A percentile compares a stretch with the other conserved stretches of the same genome.
phyloP scores from a whole-genome alignment of 2,888 invertebrate genomes.

The Conistra vaccinii region DNA sequence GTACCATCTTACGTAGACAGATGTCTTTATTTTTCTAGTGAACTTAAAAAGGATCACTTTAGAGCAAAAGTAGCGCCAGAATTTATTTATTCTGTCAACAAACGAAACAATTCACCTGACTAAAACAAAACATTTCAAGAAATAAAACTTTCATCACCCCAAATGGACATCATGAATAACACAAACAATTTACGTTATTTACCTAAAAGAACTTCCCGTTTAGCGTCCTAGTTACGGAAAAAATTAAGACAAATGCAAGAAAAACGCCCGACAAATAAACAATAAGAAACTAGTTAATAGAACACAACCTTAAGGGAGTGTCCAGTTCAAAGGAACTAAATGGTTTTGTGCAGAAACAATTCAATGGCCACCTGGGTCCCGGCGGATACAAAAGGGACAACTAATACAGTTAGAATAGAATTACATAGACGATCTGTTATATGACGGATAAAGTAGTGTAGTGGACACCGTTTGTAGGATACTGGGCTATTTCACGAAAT shows the following conservation, averaged over 20 bases:
- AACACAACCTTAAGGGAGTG: slow-evolving; percentile 75
- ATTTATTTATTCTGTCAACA: slow-evolving; percentile 2
- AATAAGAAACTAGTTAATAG: slow-evolving; percentile 68
- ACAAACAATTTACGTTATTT: slow-evolving; percentile 36
- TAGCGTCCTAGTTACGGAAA: slow-evolving; percentile 14
- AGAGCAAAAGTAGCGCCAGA: background rate
- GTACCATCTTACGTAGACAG: background rate
- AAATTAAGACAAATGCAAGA: slow-evolving; percentile 60
- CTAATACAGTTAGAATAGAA: slow-evolving; percentile 66
- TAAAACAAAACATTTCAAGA: slow-evolving; percentile 3
- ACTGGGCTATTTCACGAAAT: background rate
- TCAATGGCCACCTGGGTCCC: slow-evolving; percentile 80
- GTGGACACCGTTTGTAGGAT: slow-evolving; percentile 11
- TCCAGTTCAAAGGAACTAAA: slow-evolving; percentile 76
- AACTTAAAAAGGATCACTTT: slow-evolving; percentile 3
- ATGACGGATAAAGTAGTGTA: slow-evolving; percentile 45
- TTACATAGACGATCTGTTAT: slow-evolving; percentile 54
- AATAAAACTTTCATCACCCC: slow-evolving; percentile 16
- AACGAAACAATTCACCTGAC: background rate
- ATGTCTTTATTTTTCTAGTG: slow-evolving; percentile 17
- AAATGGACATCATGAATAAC: slow-evolving; percentile 47
- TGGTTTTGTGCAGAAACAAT: slow-evolving; percentile 78
- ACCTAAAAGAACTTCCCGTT: slow-evolving; percentile 24
- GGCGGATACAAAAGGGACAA: slow-evolving; percentile 66
- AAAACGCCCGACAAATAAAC: slow-evolving; percentile 64